A percentile compares a stretch with the other conserved stretches of the same genome.
These are phyloP conservation scores for Ericerus pela DNA, from an alignment of 1,140 invertebrate genomes.

Conservation along the genomic window DNA sequence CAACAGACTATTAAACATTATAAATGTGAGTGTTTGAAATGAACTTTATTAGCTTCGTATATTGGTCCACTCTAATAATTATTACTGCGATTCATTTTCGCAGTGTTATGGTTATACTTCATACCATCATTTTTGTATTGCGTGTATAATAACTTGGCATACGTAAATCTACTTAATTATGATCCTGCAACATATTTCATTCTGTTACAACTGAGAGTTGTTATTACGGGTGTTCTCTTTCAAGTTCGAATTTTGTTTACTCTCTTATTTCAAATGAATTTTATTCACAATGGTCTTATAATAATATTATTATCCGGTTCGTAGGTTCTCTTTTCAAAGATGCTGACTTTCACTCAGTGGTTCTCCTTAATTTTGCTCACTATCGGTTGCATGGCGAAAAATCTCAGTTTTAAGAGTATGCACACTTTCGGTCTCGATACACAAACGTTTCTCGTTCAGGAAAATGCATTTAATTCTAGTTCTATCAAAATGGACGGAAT, in stretches of 20 bases:
- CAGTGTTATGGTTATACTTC: constrained; percentile 49
- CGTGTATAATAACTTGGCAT: constrained; percentile 88
- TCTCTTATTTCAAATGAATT: neutral
- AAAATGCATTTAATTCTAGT: too few relatives aligned
- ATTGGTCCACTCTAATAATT: too few relatives aligned
- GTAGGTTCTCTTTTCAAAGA: constrained; percentile 72
- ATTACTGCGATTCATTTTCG: neutral
- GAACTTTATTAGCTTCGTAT: too few relatives aligned
- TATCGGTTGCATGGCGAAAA: constrained; percentile 80
- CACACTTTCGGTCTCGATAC: neutral
- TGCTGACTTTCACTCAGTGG: constrained; percentile 73
- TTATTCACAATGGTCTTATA: neutral
- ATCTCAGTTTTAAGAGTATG: constrained; percentile 46
- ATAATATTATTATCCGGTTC: constrained; percentile 22
- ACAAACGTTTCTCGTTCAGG: too few relatives aligned
- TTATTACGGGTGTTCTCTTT: constrained; percentile 81
- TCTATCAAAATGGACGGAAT: neutral
- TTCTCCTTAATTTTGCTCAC: constrained; percentile 72
- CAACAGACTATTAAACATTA: neutral
- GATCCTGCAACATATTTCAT: constrained; percentile 91
- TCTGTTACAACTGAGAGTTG: constrained; percentile 80
- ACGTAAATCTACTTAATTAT: constrained; percentile 75
- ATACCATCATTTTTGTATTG: constrained; percentile 83
- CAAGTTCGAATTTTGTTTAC: constrained; percentile 46
- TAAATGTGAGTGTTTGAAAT: neutral